phyloP scores from a whole-genome alignment of 2,888 invertebrate genomes.

The Lasioglossum leucozonium region DNA sequence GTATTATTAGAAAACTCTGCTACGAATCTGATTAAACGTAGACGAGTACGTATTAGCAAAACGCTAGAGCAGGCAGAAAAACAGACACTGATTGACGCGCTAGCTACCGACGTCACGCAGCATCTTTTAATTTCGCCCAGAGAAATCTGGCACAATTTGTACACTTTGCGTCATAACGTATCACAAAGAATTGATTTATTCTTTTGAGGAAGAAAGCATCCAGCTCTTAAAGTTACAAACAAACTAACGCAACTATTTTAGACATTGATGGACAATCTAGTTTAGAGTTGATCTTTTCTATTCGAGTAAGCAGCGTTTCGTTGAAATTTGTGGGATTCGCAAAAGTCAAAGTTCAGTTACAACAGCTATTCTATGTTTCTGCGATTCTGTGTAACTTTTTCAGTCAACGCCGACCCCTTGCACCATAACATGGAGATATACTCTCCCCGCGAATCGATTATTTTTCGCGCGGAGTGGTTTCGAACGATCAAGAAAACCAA shows the following conservation, averaged over 20 bases:
- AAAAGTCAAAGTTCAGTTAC: neutral
- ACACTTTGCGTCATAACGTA: neutral
- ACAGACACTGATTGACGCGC: neutral
- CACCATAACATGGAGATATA: neutral
- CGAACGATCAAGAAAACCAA: neutral
- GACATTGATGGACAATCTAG: neutral
- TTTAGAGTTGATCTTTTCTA: neutral
- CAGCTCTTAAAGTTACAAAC: neutral
- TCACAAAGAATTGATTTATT: neutral
- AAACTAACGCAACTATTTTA: too few species aligned
- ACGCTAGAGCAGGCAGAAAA: neutral
- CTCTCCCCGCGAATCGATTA: neutral
- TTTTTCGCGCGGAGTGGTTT: neutral
- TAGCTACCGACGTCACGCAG: neutral
- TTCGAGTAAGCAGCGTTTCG: too few species aligned
- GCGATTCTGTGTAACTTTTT: neutral
- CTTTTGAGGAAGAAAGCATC: neutral
- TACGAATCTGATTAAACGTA: neutral
- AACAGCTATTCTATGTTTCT: neutral
- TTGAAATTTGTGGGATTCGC: too few species aligned
- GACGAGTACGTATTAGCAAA: neutral
- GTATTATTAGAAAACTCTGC: neutral
- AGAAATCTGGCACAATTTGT: neutral
- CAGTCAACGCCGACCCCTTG: neutral
- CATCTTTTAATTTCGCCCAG: neutral